phyloP scores from a whole-genome alignment of 2,113 vertebrate species.

The Hoplias malabaricus region DNA sequence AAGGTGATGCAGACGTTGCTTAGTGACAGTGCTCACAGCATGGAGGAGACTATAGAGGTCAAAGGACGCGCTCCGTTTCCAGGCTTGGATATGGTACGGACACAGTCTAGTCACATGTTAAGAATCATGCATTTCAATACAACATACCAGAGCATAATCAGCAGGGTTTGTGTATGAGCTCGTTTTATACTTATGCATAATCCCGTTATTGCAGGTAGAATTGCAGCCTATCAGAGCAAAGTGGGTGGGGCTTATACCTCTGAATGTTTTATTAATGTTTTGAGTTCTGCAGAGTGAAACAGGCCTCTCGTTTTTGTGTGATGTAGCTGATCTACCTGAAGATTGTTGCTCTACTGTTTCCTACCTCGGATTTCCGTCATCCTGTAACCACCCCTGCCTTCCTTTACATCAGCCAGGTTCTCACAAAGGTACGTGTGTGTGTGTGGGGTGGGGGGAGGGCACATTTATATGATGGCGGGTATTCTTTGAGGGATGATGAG shows the following conservation, averaged over 20 bases:
- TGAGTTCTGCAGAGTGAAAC: too few relatives aligned
- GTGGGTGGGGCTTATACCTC: background rate
- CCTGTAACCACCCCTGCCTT: slow-evolving; percentile 88
- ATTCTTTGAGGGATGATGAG: too few relatives aligned
- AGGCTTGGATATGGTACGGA: slow-evolving; percentile 79
- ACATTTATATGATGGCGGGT: too few relatives aligned
- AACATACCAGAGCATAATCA: too few relatives aligned
- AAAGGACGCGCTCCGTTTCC: slow-evolving; percentile 79
- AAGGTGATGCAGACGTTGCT: slow-evolving; percentile 75
- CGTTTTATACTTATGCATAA: too few relatives aligned
- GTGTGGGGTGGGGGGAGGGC: too few relatives aligned
- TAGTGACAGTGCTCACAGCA: slow-evolving; percentile 77
- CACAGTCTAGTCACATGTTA: background rate
- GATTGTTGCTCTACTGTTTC: slow-evolving; percentile 84
- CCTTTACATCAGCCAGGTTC: slow-evolving; percentile 85
- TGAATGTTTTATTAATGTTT: background rate
- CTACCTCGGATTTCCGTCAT: slow-evolving; percentile 93
- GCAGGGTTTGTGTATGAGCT: too few relatives aligned
- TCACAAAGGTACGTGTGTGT: slow-evolving; percentile 81
- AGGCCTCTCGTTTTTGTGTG: too few relatives aligned
- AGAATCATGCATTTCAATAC: too few relatives aligned
- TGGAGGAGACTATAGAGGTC: slow-evolving; percentile 80
- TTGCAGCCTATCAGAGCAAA: too few relatives aligned
- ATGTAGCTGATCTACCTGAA: slow-evolving; percentile 87
- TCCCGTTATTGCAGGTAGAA: too few relatives aligned